Evolutionary conservation across 2,888 invertebrate species (phyloP).

Genomic region (Orthosia cruda): DNA sequence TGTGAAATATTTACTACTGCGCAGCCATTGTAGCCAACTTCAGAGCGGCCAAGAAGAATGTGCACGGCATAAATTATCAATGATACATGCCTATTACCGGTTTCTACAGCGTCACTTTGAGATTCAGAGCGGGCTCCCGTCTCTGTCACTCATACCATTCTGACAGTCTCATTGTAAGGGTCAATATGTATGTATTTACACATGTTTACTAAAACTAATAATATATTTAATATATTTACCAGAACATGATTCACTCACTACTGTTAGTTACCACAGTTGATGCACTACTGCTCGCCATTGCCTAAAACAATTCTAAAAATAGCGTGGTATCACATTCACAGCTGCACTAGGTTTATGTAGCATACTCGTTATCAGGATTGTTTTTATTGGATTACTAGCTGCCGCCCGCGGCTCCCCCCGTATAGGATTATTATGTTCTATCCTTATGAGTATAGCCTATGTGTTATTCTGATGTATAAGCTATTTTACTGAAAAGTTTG

Average conservation of each 20-base stretch:
- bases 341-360: constrained; percentile 20
- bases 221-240: constrained; percentile 9
- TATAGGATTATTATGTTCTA: too few species aligned
- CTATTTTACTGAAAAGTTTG: too few species aligned
- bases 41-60: too few species aligned
- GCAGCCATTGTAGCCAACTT: too few species aligned
- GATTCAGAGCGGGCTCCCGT: background rate
- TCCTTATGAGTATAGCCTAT: too few species aligned
- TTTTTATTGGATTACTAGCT: constrained; percentile 9
- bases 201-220: background rate
- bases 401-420: too few species aligned
- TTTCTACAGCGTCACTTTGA: background rate
- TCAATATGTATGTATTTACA: background rate
- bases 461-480: too few species aligned
- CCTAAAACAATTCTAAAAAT: constrained; percentile 24
- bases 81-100: too few species aligned
- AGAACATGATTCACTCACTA: constrained; percentile 21
- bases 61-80: too few species aligned
- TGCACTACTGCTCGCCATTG: constrained; percentile 19
- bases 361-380: constrained; percentile 7
- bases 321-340: constrained; percentile 1
- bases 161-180: background rate
- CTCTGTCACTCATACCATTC: background rate
- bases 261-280: background rate
- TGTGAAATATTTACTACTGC: too few species aligned